Percentiles rank a stretch among this genome's conserved stretches.
Evolutionary conservation across 2,797 vertebrate species (phyloP).

Genomic region (Saxicola maurus): DNA sequence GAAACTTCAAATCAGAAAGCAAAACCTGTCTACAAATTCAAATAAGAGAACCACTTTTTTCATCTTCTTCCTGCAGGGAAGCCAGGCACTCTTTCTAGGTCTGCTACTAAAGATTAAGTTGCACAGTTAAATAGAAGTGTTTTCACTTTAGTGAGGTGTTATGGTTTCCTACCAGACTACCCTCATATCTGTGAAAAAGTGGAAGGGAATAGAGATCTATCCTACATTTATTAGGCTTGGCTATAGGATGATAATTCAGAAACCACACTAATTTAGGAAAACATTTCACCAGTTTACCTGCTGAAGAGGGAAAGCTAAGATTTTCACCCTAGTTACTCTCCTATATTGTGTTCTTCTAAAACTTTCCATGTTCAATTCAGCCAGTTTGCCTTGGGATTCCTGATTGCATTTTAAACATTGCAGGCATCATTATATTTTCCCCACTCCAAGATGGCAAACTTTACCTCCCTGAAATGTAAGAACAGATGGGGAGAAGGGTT

Average conservation of each 20-base stretch:
- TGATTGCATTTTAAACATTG: neutral
- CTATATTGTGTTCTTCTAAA: neutral
- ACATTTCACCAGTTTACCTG: neutral
- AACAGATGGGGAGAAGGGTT: neutral
- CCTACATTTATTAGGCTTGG: neutral
- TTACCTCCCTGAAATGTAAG: neutral
- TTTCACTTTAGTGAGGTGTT: neutral
- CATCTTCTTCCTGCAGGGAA: neutral
- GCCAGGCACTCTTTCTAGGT: neutral
- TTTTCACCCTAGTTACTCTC: neutral
- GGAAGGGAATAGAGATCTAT: neutral
- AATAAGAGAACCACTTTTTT: neutral
- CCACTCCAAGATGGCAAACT: neutral
- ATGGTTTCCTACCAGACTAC: neutral
- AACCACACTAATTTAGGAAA: neutral
- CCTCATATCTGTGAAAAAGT: neutral
- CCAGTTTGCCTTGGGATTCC: neutral
- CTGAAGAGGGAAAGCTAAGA: neutral
- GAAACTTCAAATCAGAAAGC: neutral
- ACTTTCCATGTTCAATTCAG: neutral
- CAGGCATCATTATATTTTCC: neutral
- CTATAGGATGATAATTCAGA: neutral
- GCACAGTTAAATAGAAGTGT: neutral
- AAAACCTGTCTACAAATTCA: neutral
- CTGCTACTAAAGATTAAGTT: neutral